Conservation (phyloP, 2,797 vertebrate genomes). For the Acrossocheilus wenchowensis region DNA sequence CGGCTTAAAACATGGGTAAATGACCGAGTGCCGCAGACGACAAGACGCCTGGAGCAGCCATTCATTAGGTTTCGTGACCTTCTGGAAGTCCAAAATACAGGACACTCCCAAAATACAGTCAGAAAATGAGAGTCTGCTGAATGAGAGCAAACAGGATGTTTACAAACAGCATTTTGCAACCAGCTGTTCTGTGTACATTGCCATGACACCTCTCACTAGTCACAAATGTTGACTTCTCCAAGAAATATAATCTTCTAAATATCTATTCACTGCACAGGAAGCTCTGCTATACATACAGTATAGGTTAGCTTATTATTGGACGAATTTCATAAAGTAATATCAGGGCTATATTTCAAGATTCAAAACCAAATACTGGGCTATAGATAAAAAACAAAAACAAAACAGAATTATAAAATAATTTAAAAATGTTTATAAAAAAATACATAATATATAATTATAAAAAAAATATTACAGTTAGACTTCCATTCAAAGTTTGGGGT, state of each 20-base stretch:
- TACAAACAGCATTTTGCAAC: constrained; percentile 20
- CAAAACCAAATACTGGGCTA: neutral
- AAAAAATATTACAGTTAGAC: too few relatives aligned
- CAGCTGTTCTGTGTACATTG: constrained; percentile 3
- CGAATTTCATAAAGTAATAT: neutral
- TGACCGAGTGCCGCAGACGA: neutral
- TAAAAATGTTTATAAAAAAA: too few relatives aligned
- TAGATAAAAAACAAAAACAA: too few relatives aligned
- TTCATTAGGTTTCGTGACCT: constrained; percentile 10
- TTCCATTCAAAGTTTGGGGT: too few relatives aligned
- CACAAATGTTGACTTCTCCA: neutral
- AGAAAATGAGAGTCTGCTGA: constrained; percentile 2
- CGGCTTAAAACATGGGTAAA: constrained; percentile 5
- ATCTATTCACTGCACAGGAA: neutral
- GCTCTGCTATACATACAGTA: neutral
- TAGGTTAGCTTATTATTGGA: neutral
- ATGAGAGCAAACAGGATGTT: constrained; percentile 38
- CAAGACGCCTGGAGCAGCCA: neutral
- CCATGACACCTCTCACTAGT: neutral
- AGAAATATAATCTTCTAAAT: neutral
- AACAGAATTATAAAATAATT: too few relatives aligned
- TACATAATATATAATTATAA: too few relatives aligned
- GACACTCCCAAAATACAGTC: neutral
- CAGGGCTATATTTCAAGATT: neutral
- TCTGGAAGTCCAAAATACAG: neutral